Base-by-base conservation (phyloP, 2,888 invertebrate species). In the Cylloceria caligata region DNA sequence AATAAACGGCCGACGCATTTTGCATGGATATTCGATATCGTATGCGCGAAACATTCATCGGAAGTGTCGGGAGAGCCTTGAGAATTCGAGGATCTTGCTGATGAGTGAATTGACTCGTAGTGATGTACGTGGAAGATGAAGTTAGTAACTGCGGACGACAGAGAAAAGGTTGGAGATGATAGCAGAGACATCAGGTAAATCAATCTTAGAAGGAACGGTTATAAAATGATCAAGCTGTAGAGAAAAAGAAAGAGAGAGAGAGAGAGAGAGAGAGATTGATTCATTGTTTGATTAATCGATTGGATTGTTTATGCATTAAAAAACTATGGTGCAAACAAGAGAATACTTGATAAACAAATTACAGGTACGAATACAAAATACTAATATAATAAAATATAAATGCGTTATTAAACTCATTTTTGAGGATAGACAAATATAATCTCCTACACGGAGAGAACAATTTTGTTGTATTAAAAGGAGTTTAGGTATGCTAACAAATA, bases 81-180 rank as follows among this genome's bases (percentile, higher is more conserved):
- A 45, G 6, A 21, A 24, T 9, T 7, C 6, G 57, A 36, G 7
- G 27, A 16, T 16, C 7, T 39, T 16, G 60, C 60, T 39, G 68
- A 47, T 77, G 49, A 64, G 78, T 78, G 64, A 65, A 71, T 78
- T 69, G 60, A 77, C 71, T 71, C 64, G n/a, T n/a, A n/a, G n/a
- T n/a, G n/a, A n/a, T n/a, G n/a, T n/a, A 55, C 30, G 42, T 19
- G 45, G 13, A 71, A 11, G 21, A 36, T 19, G 60, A 65, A 47
- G 62, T 21, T 62, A 11, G 3, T 16, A 16, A 19, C 30, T 24
- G 19, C 65, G n/a, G 24, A 34, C 21, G 19, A 69, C 30, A n/a
- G 55, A 9, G 39, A 2, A 13, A 24, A 24, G 16, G 7, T 13
- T 13, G 39, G 39, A 39, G 39, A 13, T 39, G 13, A 39, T 13